Evolutionary conservation across 2,888 invertebrate genomes (phyloP).

Genomic region (Pyrrhosoma nymphula): DNA sequence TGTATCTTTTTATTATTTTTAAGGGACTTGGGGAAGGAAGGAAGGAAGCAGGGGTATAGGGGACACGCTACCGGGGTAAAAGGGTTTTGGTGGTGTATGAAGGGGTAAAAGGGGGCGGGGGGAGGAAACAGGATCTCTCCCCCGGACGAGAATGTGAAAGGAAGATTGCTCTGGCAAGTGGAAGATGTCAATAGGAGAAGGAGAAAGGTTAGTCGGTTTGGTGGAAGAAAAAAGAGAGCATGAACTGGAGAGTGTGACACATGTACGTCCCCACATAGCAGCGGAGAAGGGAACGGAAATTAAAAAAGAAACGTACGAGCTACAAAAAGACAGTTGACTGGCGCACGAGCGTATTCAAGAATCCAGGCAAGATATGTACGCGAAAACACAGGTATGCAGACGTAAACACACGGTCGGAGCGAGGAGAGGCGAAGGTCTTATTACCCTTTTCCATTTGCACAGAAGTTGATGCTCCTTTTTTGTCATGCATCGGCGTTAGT

Average conservation of each 20-base stretch:
- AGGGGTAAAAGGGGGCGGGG: not conserved
- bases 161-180: constrained; percentile 64
- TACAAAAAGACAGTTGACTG: constrained; percentile 46
- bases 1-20: not conserved
- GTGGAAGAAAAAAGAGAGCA: constrained; percentile 60
- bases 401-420: not conserved
- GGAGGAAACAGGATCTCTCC: not conserved
- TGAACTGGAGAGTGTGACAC: constrained; percentile 63
- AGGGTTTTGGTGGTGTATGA: not conserved
- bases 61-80: too few relatives aligned
- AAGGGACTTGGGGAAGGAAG: not conserved
- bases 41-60: not conserved
- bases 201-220: constrained; percentile 67
- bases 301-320: constrained; percentile 33
- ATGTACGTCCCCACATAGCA: constrained; percentile 5
- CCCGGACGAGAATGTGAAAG: constrained; percentile 29
- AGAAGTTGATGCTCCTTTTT: constrained; percentile 55
- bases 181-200: constrained; percentile 61
- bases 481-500: constrained; percentile 55
- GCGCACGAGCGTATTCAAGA: constrained; percentile 61
- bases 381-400: constrained; percentile 17
- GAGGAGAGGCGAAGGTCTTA: constrained; percentile 48
- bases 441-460: constrained; percentile 65
- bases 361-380: constrained; percentile 54
- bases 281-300: constrained; percentile 1